Percentiles rank a stretch among this genome's conserved stretches.
phyloP scores from a whole-genome alignment of 2,888 invertebrate species.

The Phengaris arion region DNA sequence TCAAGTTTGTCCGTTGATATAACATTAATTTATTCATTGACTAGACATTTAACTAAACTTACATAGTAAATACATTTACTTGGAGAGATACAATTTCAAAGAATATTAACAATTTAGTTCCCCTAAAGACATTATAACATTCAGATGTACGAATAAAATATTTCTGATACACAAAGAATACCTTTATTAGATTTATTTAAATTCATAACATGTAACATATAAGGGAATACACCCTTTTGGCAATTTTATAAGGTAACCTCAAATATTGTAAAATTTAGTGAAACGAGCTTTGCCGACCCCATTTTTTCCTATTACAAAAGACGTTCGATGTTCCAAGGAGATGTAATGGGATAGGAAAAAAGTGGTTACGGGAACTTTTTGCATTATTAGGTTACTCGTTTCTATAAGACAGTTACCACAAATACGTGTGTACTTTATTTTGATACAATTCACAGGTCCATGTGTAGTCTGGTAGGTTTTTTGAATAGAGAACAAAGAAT shows the following conservation, averaged over 20 bases:
- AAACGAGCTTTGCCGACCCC: constrained; percentile 5
- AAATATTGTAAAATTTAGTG: constrained; percentile 23
- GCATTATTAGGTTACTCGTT: constrained; percentile 4
- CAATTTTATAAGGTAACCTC: constrained; percentile 15
- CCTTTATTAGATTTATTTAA: background rate
- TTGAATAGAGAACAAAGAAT: background rate
- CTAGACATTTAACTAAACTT: constrained; percentile 35
- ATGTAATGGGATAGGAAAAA: constrained; percentile 5
- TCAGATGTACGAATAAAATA: background rate
- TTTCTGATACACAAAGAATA: background rate
- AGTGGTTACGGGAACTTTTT: constrained; percentile 7
- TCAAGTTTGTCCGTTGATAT: constrained; percentile 31
- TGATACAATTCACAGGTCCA: background rate
- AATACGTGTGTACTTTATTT: background rate
- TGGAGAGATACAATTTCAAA: constrained; percentile 27
- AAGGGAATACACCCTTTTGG: constrained; percentile 16
- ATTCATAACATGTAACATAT: background rate
- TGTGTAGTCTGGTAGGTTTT: background rate
- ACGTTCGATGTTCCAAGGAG: background rate
- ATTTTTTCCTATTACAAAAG: background rate
- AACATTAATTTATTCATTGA: constrained; percentile 41
- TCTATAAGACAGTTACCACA: background rate
- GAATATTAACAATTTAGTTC: constrained; percentile 11
- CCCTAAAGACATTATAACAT: background rate
- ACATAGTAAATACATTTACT: constrained; percentile 29